phyloP scores from a whole-genome alignment of 1,140 invertebrate species.

The Lepidostoma basale region DNA sequence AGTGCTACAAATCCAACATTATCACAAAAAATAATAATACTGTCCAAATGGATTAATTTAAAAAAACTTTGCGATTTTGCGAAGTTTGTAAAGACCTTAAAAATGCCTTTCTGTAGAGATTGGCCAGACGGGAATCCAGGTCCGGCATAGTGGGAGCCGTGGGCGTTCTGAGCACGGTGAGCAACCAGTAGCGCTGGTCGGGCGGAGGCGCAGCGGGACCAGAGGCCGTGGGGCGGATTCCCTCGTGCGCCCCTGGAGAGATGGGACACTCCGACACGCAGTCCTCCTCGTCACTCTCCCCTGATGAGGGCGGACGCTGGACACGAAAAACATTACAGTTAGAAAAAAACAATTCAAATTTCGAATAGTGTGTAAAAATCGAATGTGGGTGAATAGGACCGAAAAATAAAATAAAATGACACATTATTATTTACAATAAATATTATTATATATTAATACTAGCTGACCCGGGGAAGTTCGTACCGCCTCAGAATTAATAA shows the following conservation, averaged over 20 bases:
- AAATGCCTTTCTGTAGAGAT: constrained; percentile 69
- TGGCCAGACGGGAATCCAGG: constrained; percentile 65
- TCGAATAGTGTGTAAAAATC: not conserved
- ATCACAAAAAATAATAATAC: no score
- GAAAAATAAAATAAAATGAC: no score
- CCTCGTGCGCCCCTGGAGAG: constrained; percentile 21
- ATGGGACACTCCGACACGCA: constrained; percentile 42
- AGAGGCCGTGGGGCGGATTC: constrained; percentile 44
- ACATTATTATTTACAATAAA: no score
- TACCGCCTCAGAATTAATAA: no score
- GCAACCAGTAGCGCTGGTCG: constrained; percentile 75
- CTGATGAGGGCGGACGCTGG: constrained; percentile 7
- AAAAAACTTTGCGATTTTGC: no score
- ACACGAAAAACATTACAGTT: not conserved
- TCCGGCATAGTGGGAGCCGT: constrained; percentile 56
- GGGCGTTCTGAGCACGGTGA: constrained; percentile 72
- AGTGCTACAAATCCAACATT: no score
- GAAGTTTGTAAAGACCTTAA: constrained; percentile 56
- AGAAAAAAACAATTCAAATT: not conserved
- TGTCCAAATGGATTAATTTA: no score
- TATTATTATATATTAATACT: no score
- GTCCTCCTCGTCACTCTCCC: constrained; percentile 34
- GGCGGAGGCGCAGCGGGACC: constrained; percentile 44
- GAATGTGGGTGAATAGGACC: no score
- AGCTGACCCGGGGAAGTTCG: no score